A percentile compares a stretch with the other conserved stretches of the same genome.
These are phyloP conservation scores for Talpa occidentalis DNA, from an alignment of 2,113 vertebrate species.

Conservation along the genomic window DNA sequence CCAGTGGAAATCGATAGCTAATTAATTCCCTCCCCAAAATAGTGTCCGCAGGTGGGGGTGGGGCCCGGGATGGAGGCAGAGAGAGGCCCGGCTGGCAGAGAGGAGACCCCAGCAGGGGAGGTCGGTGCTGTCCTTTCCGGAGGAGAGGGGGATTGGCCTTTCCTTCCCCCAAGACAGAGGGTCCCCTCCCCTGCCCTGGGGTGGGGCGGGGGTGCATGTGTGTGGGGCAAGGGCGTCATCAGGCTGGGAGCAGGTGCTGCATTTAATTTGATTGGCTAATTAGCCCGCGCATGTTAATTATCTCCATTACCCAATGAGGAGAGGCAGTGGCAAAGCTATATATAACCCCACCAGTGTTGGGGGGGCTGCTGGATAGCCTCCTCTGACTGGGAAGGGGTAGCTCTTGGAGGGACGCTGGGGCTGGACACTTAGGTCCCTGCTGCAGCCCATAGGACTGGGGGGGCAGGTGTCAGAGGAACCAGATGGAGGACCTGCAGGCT, in stretches of 20 bases:
- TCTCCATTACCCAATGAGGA: constrained; percentile 86
- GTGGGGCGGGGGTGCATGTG: background rate
- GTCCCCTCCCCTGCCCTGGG: constrained; percentile 42
- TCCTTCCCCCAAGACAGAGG: background rate
- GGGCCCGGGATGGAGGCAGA: background rate
- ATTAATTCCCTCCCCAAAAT: constrained; percentile 80
- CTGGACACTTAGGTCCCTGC: background rate
- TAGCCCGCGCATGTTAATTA: constrained; percentile 86
- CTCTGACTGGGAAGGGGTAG: constrained; percentile 21
- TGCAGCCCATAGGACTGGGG: background rate
- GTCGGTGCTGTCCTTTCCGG: background rate
- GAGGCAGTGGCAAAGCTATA: constrained; percentile 82
- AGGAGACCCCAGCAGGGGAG: background rate
- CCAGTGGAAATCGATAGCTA: constrained; percentile 79
- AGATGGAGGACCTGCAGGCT: background rate
- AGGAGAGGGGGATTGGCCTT: background rate
- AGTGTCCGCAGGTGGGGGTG: constrained; percentile 57
- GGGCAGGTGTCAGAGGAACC: background rate
- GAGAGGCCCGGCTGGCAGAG: background rate
- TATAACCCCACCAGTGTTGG: constrained; percentile 82
- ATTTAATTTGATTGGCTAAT: constrained; percentile 90
- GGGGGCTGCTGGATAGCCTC: constrained; percentile 45
- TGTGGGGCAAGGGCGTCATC: constrained; percentile 77
- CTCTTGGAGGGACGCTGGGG: background rate
- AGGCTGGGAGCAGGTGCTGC: constrained; percentile 85